Evolutionary conservation across 2,797 vertebrate species (phyloP).

Genomic region (Mareca strepera): DNA sequence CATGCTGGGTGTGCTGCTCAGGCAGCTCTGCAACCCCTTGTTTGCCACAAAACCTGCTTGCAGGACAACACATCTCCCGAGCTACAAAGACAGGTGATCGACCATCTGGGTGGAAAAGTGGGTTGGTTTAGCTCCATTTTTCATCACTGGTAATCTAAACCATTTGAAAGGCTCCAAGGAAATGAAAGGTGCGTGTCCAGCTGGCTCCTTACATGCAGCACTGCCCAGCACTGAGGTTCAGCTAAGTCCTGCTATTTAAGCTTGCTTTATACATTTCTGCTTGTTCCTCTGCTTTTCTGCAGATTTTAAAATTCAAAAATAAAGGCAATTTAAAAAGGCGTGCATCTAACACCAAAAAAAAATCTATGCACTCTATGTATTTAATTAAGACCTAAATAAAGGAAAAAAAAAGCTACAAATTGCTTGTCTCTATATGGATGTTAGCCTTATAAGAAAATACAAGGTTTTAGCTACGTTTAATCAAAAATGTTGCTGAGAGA

Average conservation of each 20-base stretch:
- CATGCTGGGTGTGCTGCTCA: not conserved
- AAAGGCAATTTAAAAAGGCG: constrained; percentile 3
- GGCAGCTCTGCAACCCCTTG: not conserved
- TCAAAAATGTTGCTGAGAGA: not conserved
- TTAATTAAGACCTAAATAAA: constrained; percentile 8
- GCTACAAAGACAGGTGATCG: not conserved
- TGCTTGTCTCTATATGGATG: not conserved
- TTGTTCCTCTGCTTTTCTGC: not conserved
- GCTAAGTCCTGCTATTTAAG: not conserved
- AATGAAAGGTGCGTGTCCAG: not conserved
- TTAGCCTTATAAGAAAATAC: not conserved
- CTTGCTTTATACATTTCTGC: not conserved
- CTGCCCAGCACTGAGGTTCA: not conserved
- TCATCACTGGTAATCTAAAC: not conserved
- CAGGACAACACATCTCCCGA: not conserved
- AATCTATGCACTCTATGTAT: not conserved
- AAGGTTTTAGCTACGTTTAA: not conserved
- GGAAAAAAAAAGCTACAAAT: not conserved
- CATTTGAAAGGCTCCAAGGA: not conserved
- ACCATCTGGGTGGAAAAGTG: not conserved
- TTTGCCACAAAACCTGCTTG: not conserved
- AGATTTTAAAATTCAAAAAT: not conserved
- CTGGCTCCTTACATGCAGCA: not conserved
- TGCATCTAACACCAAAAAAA: not conserved
- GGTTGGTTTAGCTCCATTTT: not conserved